These are phyloP conservation scores for Gopherus flavomarginatus DNA, from an alignment of 2,113 vertebrate species.

Conservation along the genomic window DNA sequence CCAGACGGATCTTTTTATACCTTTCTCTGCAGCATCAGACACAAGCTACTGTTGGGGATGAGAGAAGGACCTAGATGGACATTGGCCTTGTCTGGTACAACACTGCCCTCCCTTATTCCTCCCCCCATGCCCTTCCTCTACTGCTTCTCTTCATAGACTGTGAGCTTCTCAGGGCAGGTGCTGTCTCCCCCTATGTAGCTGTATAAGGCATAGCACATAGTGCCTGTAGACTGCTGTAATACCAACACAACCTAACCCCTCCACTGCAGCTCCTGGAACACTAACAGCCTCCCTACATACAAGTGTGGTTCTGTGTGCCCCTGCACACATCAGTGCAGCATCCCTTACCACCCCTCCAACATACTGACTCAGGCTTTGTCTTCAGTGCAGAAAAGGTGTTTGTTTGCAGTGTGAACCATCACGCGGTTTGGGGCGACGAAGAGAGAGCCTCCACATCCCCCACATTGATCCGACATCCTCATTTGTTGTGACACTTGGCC, in stretches of 20 bases:
- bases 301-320: not conserved
- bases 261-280: not conserved
- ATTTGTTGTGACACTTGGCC: not conserved
- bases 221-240: not conserved
- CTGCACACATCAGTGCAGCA: not conserved
- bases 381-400: not conserved
- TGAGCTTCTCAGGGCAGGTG: not conserved
- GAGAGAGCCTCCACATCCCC: not conserved
- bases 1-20: conserved; percentile 28
- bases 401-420: not conserved
- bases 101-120: not conserved
- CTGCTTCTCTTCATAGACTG: fast-evolving
- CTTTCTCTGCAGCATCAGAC: conserved; percentile 27
- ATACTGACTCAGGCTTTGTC: not conserved
- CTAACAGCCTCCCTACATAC: not conserved
- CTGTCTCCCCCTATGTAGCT: not conserved
- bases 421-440: not conserved
- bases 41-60: not conserved
- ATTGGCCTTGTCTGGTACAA: not conserved
- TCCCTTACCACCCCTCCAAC: not conserved
- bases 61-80: conserved; percentile 46
- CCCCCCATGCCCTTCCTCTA: not conserved
- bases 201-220: not conserved
- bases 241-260: not conserved
- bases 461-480: not conserved